phyloP scores from a whole-genome alignment of 2,113 vertebrate species.

The Cervus canadensis region DNA sequence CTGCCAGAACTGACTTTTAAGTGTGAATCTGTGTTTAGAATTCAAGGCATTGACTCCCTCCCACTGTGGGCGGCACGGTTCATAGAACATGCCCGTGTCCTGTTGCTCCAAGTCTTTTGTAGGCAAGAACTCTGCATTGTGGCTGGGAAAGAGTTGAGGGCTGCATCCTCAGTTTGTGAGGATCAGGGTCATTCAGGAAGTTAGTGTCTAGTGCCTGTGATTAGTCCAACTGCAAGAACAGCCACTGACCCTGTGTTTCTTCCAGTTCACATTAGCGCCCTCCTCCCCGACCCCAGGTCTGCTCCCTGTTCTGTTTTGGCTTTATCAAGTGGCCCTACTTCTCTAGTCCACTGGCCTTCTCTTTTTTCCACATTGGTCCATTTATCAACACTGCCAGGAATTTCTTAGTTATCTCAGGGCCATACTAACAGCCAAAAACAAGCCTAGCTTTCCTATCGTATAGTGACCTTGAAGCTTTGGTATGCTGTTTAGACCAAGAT shows the following conservation, averaged over 20 bases:
- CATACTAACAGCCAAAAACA: slow-evolving; percentile 10
- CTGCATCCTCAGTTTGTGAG: too few species aligned
- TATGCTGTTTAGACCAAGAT: slow-evolving; percentile 18
- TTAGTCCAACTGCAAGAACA: not conserved
- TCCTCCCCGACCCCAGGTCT: not conserved
- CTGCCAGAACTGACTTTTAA: not conserved
- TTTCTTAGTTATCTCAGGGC: slow-evolving; percentile 62
- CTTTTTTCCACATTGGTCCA: not conserved
- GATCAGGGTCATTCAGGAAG: not conserved
- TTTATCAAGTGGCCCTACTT: not conserved
- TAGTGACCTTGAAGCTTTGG: slow-evolving; percentile 49
- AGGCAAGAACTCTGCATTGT: not conserved
- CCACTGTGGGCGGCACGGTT: not conserved
- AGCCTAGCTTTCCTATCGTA: not conserved
- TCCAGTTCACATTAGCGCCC: fast-evolving
- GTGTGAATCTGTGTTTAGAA: not conserved
- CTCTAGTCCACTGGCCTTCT: not conserved
- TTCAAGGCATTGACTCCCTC: not conserved
- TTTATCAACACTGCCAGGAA: slow-evolving; percentile 43
- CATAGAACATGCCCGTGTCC: fast-evolving
- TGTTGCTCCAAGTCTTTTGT: not conserved
- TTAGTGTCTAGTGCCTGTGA: not conserved
- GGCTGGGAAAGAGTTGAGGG: not conserved
- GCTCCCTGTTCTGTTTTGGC: not conserved
- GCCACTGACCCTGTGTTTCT: not conserved